Evolutionary conservation across 2,797 vertebrate species (phyloP).

Genomic region (Gymnopithys bicolor): DNA sequence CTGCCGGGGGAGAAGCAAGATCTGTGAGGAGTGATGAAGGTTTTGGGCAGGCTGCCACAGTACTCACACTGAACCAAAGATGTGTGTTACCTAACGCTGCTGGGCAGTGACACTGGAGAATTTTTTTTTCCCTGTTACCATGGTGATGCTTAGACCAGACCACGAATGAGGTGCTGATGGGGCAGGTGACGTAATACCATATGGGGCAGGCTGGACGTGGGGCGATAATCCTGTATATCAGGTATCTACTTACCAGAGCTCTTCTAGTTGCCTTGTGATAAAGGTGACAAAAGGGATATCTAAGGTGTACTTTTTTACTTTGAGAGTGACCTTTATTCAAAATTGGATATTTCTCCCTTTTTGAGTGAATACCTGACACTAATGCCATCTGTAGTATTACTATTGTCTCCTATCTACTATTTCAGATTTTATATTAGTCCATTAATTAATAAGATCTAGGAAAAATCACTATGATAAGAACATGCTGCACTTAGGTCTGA

Average conservation of each 20-base stretch:
- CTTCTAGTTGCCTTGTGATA: neutral
- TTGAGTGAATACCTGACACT: neutral
- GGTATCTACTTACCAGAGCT: neutral
- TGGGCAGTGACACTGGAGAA: neutral
- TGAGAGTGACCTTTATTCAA: neutral
- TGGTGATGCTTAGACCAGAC: conserved; percentile 28
- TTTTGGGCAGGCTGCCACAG: neutral
- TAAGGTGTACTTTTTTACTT: neutral
- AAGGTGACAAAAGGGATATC: neutral
- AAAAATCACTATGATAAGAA: neutral
- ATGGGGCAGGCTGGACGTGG: neutral
- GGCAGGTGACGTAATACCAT: neutral
- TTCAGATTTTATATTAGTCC: neutral
- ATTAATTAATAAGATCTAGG: conserved; percentile 18
- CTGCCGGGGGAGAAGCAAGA: rapidly evolving
- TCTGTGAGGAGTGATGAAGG: neutral
- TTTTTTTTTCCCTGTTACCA: conserved; percentile 16
- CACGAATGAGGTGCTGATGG: neutral
- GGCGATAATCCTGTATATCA: neutral
- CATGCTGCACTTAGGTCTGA: neutral
- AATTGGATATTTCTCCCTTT: neutral
- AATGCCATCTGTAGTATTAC: neutral
- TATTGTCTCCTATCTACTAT: neutral
- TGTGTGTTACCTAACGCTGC: neutral
- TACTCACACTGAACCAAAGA: neutral